Conservation (phyloP, 2,797 vertebrate genomes). For the Sebastes diploproa region DNA sequence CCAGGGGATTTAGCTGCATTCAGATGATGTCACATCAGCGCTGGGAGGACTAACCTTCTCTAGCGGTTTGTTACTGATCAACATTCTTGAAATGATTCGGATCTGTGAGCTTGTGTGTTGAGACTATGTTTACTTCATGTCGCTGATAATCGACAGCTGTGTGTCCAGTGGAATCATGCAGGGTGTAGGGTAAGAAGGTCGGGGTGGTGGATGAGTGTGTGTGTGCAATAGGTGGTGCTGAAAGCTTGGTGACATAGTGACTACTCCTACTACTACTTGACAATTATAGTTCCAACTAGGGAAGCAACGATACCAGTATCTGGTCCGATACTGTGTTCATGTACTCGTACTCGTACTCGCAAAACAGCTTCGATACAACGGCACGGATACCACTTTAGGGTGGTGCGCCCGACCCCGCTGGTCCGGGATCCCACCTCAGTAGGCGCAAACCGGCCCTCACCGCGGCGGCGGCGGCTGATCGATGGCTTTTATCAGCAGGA, state of each 20-base stretch:
- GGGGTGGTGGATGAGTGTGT: not conserved
- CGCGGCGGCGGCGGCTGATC: constrained; percentile 42
- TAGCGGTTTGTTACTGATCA: not conserved
- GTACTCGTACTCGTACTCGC: too few relatives aligned
- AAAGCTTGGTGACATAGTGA: not conserved
- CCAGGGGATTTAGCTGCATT: not conserved
- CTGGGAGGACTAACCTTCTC: not conserved
- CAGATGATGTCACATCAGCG: not conserved
- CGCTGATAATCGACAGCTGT: not conserved
- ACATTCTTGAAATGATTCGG: not conserved
- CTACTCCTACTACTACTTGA: not conserved
- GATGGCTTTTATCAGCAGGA: constrained; percentile 67
- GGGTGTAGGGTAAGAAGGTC: not conserved
- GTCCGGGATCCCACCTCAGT: too few relatives aligned
- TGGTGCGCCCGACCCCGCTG: too few relatives aligned
- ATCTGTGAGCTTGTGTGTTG: not conserved
- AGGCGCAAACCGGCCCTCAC: too few relatives aligned
- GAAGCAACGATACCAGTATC: too few relatives aligned
- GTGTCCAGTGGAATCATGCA: not conserved
- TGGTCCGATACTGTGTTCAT: too few relatives aligned
- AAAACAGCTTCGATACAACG: too few relatives aligned
- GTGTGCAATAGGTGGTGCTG: not conserved
- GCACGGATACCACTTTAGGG: too few relatives aligned
- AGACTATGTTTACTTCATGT: not conserved
- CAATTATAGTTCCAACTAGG: not conserved